Evolutionary conservation across 2,888 invertebrate species (phyloP).

Genomic region (Conops quadrifasciatus): DNA sequence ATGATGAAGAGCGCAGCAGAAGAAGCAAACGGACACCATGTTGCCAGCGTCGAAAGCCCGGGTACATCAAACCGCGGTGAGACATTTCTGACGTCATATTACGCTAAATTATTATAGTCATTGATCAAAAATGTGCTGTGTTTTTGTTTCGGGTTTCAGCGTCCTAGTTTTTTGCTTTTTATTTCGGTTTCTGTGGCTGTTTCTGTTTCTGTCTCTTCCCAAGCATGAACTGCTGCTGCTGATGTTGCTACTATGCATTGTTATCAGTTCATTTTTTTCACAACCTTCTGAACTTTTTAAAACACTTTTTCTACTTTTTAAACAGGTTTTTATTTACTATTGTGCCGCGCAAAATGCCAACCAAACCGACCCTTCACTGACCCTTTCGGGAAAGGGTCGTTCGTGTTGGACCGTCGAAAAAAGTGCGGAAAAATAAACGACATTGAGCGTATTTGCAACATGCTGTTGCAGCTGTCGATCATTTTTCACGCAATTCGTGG

Average conservation of each 20-base stretch:
- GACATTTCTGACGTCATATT: constrained; percentile 45
- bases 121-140: constrained; percentile 43
- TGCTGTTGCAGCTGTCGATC: neutral
- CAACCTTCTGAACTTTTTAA: too few species aligned
- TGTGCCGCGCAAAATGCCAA: neutral
- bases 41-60: too few species aligned
- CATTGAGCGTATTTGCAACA: neutral
- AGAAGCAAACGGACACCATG: neutral
- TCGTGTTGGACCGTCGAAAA: too few species aligned
- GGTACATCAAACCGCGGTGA: constrained; percentile 26
- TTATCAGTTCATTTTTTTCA: neutral
- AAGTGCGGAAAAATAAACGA: neutral
- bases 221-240: too few species aligned
- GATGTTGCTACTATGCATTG: too few species aligned
- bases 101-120: constrained; percentile 44
- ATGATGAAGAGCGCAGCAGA: neutral
- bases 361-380: neutral
- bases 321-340: neutral
- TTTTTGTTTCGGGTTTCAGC: constrained; percentile 8
- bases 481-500: neutral
- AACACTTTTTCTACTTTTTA: too few species aligned
- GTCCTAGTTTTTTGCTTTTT: neutral
- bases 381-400: neutral
- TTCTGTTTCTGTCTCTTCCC: neutral
- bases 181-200: neutral